Conservation (phyloP, 2,113 vertebrate species). For the Dipodomys merriami region DNA sequence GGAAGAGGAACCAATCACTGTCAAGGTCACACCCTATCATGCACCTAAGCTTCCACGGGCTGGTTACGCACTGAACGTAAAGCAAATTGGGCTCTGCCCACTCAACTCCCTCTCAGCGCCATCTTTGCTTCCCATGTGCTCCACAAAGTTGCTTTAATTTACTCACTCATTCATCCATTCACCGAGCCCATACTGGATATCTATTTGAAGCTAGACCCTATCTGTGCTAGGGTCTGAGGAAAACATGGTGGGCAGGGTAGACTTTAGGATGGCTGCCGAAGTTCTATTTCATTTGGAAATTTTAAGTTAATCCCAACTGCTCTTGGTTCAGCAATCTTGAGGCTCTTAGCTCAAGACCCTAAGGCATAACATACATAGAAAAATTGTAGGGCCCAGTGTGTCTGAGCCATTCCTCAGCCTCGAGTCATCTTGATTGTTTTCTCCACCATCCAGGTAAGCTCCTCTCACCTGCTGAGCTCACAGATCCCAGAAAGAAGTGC, state of each 20-base stretch:
- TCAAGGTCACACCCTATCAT: too few relatives aligned
- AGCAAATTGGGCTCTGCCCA: too few relatives aligned
- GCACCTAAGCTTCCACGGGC: too few relatives aligned
- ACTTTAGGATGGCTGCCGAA: neutral
- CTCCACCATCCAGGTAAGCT: neutral
- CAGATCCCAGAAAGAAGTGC: neutral
- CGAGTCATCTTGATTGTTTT: neutral
- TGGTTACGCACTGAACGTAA: too few relatives aligned
- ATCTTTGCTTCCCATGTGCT: too few relatives aligned
- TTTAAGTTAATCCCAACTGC: neutral
- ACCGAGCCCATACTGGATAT: neutral
- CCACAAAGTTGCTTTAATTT: too few relatives aligned
- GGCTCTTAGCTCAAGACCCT: neutral
- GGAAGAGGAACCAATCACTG: too few relatives aligned
- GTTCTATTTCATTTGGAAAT: neutral
- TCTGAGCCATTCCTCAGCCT: neutral
- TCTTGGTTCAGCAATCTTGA: neutral
- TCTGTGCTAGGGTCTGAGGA: neutral
- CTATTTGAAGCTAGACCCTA: neutral
- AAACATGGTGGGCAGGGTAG: neutral
- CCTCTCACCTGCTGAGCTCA: neutral
- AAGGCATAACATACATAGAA: neutral
- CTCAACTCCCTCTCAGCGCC: too few relatives aligned
- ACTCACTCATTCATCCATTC: neutral
- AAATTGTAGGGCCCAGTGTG: neutral